These are phyloP conservation scores for Falco naumanni DNA, from an alignment of 2,797 vertebrate species.

Conservation along the genomic window DNA sequence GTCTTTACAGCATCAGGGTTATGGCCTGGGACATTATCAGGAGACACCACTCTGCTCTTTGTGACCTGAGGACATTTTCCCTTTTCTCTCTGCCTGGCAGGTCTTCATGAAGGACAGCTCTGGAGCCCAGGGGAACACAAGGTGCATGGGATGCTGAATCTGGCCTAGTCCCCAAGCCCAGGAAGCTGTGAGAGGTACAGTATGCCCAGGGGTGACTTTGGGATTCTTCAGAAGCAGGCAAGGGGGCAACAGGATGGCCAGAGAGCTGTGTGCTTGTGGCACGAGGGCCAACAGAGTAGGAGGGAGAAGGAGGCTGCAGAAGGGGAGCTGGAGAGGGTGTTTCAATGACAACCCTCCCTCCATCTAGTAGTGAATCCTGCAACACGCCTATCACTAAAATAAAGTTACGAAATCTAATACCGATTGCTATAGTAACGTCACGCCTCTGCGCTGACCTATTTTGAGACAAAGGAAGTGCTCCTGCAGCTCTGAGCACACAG, in stretches of 20 bases:
- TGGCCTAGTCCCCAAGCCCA: not conserved
- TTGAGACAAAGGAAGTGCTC: constrained; percentile 52
- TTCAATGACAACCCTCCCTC: not conserved
- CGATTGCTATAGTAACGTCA: constrained; percentile 62
- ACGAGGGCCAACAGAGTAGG: not conserved
- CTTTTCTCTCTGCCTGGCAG: constrained; percentile 4
- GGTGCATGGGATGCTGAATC: constrained; percentile 35
- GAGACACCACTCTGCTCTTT: not conserved
- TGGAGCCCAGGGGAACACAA: constrained; percentile 17
- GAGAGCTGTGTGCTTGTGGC: rapidly evolving
- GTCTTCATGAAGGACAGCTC: constrained; percentile 57
- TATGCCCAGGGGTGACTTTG: not conserved
- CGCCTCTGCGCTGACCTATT: constrained; percentile 56
- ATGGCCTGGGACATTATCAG: not conserved
- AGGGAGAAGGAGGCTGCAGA: not conserved
- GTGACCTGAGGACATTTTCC: not conserved
- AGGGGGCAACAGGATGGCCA: rapidly evolving
- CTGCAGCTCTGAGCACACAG: not conserved
- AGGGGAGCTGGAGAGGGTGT: not conserved
- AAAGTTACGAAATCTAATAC: constrained; percentile 49
- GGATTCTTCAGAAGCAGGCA: not conserved
- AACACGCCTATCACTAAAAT: not conserved
- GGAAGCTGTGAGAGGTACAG: constrained; percentile 45
- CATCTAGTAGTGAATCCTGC: not conserved
- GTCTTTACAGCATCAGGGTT: not conserved